Evolutionary conservation across 2,888 invertebrate genomes (phyloP).

Genomic region (Teleiodes luculella): DNA sequence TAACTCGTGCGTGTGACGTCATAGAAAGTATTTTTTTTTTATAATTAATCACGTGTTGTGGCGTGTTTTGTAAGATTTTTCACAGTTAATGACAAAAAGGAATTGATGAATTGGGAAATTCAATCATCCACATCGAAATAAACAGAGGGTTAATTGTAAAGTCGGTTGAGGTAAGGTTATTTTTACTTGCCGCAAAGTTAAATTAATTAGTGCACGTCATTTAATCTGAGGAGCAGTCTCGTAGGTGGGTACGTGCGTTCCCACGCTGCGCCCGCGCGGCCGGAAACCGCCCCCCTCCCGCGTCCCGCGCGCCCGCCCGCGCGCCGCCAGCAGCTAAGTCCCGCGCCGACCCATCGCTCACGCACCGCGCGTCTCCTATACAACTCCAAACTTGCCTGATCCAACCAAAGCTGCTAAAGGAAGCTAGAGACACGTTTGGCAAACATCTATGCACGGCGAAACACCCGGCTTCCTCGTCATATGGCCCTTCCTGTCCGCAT

Average conservation of each 20-base stretch:
- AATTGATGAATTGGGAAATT: too few species aligned
- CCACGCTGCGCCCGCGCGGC: constrained; percentile 72
- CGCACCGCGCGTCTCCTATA: constrained; percentile 56
- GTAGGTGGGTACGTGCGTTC: constrained; percentile 70
- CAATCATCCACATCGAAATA: too few species aligned
- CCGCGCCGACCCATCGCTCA: constrained; percentile 63
- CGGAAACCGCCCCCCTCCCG: constrained; percentile 56
- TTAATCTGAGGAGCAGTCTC: constrained; percentile 64
- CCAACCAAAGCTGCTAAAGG: constrained; percentile 58
- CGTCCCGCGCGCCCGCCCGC: constrained; percentile 27
- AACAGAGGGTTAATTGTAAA: too few species aligned
- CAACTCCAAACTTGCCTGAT: constrained; percentile 46
- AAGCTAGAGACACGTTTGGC: constrained; percentile 62
- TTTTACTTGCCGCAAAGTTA: constrained; percentile 58
- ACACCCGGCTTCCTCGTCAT: constrained; percentile 48
- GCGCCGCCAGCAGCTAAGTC: constrained; percentile 54
- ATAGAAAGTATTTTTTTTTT: neutral
- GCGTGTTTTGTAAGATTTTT: too few species aligned
- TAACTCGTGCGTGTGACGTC: neutral
- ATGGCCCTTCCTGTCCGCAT: constrained; percentile 58
- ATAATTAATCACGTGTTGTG: too few species aligned
- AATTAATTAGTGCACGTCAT: constrained; percentile 74
- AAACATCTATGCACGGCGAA: constrained; percentile 53
- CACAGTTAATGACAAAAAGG: too few species aligned
- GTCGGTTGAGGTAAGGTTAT: constrained; percentile 46